A percentile compares a stretch with the other conserved stretches of the same genome.
phyloP scores from a whole-genome alignment of 2,888 invertebrate species.

The Rotaria socialis region DNA sequence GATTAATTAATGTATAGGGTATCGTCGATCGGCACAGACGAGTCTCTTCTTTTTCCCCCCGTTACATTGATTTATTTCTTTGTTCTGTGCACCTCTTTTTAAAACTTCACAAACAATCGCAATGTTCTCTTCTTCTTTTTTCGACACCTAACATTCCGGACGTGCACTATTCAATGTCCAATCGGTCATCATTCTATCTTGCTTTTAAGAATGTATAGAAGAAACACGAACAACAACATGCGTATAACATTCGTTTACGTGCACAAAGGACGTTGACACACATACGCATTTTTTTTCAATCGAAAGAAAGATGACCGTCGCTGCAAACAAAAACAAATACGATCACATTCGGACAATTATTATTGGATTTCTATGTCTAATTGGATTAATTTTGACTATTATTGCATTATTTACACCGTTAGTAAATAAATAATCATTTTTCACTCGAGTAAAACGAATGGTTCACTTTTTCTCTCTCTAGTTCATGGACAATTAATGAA shows the following conservation, averaged over 20 bases:
- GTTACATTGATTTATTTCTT: too few relatives aligned
- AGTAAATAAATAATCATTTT: not conserved
- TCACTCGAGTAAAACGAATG: not conserved
- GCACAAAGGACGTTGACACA: not conserved
- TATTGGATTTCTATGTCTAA: not conserved
- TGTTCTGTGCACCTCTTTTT: too few relatives aligned
- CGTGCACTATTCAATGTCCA: not conserved
- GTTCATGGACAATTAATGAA: constrained; percentile 8
- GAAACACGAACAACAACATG: not conserved
- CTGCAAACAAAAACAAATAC: not conserved
- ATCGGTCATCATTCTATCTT: constrained; percentile 18
- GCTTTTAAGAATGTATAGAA: not conserved
- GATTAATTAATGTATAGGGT: too few relatives aligned
- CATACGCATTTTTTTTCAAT: not conserved
- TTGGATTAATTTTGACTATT: not conserved
- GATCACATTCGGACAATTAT: not conserved
- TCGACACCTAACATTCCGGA: not conserved
- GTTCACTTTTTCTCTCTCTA: not conserved
- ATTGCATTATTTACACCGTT: constrained; percentile 3
- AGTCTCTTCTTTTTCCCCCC: too few relatives aligned
- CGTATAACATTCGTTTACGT: not conserved
- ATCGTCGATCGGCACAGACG: too few relatives aligned
- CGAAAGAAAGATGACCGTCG: not conserved
- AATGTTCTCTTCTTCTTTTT: not conserved
- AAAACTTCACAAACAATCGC: too few relatives aligned